Base-by-base conservation (phyloP, 2,113 vertebrate genomes). In the Drymodes brunneopygia region DNA sequence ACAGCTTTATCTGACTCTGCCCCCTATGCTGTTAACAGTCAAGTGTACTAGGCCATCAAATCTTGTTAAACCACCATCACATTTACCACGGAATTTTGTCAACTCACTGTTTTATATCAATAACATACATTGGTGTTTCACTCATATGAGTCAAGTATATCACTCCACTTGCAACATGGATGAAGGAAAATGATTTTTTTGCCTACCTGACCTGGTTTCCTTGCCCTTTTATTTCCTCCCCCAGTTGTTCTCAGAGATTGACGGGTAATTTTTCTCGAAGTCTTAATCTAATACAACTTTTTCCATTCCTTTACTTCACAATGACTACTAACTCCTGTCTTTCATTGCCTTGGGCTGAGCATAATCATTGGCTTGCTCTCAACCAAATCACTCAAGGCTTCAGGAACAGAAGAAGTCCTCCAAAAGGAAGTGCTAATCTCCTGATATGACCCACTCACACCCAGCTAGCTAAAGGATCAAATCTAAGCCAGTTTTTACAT, bases 351-450 rank as follows among this genome's bases (percentile, higher is more conserved):
- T 91, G 29, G 40, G 33, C 56, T 89, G 11, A 85, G 23, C 29
- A 75, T 65, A 90, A 74, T 64, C 35, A 85, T 14, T 79, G 81
- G 38, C 69, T 87, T 1, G 1, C 11, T 79, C 28, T 67, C 57
- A 89, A 28, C 4, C 0, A 2, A 86, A 81, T 36, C 57, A 78
- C 44, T 67, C n/a, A 65, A 81, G n/a, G 65, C 47, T 91, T 84
- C 60, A 81, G 69, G 33, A 96, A 64, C 18, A 61, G 54, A 94
- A 64, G 38, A 91, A 94, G 87, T 51, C 21, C 35, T 87, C 22
- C 27, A 81, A 81, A 84, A 87, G 65, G 62, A 95, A 90, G 29
- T 40, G 33, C 10, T 89, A 74, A 74, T 66, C 91, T 58, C 51
- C 33, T 81, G 61, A 44, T 70, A 73, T 11, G 35, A 93, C 57